phyloP scores from a whole-genome alignment of 2,797 vertebrate species.

The Oreortyx pictus region DNA sequence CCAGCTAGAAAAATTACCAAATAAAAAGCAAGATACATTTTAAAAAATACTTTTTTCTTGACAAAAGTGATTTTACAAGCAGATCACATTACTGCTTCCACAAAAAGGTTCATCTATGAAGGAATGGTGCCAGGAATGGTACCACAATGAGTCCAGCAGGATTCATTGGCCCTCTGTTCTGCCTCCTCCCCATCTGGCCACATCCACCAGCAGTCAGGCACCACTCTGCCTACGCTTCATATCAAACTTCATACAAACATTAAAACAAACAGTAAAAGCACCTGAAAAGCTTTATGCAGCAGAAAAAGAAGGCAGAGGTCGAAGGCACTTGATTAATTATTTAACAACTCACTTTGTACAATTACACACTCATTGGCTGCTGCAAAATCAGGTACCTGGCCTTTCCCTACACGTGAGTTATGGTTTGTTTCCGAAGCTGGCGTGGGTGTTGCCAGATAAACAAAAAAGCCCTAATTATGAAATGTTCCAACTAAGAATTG shows the following conservation, averaged over 20 bases:
- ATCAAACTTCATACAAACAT: not conserved
- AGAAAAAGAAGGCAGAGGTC: not conserved
- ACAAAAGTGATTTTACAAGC: not conserved
- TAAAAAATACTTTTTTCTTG: not conserved
- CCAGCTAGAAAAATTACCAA: not conserved
- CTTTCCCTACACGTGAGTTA: conserved; percentile 21
- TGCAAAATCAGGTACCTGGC: conserved; percentile 9
- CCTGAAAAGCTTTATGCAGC: not conserved
- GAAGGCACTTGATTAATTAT: not conserved
- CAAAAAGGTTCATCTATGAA: not conserved
- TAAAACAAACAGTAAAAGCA: not conserved
- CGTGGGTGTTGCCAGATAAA: conserved; percentile 21
- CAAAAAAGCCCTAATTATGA: conserved; percentile 27
- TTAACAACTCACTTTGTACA: not conserved
- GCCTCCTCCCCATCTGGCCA: not conserved
- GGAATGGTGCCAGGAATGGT: not conserved
- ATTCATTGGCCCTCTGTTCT: not conserved
- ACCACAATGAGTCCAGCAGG: not conserved
- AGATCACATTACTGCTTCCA: not conserved
- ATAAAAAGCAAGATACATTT: not conserved
- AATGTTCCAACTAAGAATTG: conserved; percentile 13
- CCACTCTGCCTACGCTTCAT: not conserved
- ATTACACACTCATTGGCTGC: not conserved
- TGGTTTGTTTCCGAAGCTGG: conserved; percentile 6
- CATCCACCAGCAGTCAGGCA: not conserved